Percentiles rank a stretch among this genome's conserved stretches.
Conservation (phyloP, 2,797 vertebrate species). For the Triplophysa yarkandensis region DNA sequence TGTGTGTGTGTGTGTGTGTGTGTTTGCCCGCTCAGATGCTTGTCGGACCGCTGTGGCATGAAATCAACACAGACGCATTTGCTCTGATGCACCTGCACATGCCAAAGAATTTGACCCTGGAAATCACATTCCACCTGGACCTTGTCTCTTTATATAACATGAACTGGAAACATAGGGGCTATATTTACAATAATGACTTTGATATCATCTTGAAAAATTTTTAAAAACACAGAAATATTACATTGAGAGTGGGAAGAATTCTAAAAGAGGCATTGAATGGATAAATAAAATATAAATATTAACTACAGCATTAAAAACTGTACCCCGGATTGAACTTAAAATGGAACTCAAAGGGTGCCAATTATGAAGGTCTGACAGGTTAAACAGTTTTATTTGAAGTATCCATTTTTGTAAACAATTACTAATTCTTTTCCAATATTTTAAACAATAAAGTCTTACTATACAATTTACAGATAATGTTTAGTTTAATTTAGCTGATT, state of each 20-base stretch:
- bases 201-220: background rate
- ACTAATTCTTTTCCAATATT: too few species aligned
- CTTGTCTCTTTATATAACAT: constrained; percentile 39
- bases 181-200: constrained; percentile 18
- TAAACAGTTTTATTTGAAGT: too few species aligned
- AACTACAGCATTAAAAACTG: background rate
- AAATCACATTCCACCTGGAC: constrained; percentile 44
- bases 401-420: too few species aligned
- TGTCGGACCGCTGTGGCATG: constrained; percentile 59
- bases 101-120: constrained; percentile 40
- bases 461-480: too few species aligned
- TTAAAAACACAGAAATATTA: background rate
- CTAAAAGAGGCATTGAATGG: background rate
- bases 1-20: constrained; percentile 35
- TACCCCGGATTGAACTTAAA: background rate
- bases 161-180: constrained; percentile 34
- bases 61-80: constrained; percentile 56
- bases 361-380: too few species aligned
- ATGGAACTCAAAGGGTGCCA: too few species aligned
- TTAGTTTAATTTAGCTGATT: too few species aligned
- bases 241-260: constrained; percentile 24
- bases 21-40: constrained; percentile 54
- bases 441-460: too few species aligned
- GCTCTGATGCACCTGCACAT: constrained; percentile 44
- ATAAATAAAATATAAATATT: constrained; percentile 6